A percentile compares a stretch with the other conserved stretches of the same genome.
Evolutionary conservation across 2,888 invertebrate genomes (phyloP).

Genomic region (Lutraria lutraria): DNA sequence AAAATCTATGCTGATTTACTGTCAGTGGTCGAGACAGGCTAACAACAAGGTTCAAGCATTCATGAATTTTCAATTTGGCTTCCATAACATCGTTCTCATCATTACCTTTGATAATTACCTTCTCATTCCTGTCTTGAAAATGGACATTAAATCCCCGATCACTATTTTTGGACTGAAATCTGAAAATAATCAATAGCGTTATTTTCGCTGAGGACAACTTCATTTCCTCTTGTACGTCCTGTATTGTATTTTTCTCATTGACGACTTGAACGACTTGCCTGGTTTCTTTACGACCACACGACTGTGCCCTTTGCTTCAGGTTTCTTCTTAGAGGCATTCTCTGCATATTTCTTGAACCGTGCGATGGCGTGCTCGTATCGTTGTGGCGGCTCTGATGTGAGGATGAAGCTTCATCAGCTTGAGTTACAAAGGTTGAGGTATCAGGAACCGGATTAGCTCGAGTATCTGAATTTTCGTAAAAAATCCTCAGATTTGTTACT

Average conservation of each 20-base stretch:
- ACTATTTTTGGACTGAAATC: conserved; percentile 1
- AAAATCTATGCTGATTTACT: conserved; percentile 13
- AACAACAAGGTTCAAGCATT: conserved; percentile 6
- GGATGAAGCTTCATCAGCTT: not conserved
- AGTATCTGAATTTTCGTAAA: not conserved
- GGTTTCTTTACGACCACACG: no score
- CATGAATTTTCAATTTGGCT: conserved; percentile 24
- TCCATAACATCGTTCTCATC: not conserved
- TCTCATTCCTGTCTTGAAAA: conserved; percentile 35
- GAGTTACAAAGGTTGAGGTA: not conserved
- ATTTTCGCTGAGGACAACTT: conserved; percentile 3
- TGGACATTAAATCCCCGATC: not conserved
- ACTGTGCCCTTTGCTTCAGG: not conserved
- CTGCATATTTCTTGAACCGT: not conserved
- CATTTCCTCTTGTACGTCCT: not conserved
- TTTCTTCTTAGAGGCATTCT: not conserved
- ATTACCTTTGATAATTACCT: conserved; percentile 32
- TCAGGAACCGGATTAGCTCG: not conserved
- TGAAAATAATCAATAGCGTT: not conserved
- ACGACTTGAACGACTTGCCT: not conserved
- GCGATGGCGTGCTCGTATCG: not conserved
- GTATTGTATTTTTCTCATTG: not conserved
- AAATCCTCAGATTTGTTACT: not conserved
- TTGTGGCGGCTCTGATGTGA: not conserved
- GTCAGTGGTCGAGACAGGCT: not conserved